Conservation (phyloP, 2,888 invertebrate genomes). For the Cordilura impudica region DNA sequence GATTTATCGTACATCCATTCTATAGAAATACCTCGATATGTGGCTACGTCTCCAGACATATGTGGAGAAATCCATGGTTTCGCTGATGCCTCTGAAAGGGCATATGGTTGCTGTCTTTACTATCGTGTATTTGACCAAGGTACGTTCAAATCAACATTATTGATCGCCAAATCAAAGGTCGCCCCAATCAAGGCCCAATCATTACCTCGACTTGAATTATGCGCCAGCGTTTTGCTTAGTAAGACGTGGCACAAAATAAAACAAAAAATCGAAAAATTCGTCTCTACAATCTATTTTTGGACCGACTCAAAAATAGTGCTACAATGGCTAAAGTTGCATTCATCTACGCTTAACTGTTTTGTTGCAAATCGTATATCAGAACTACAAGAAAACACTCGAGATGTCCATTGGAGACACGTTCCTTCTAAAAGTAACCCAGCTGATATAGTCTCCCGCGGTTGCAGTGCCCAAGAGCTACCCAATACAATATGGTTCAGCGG, state of each 20-base stretch:
- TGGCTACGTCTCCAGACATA: background rate
- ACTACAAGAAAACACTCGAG: slow-evolving; percentile 35
- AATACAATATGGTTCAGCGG: slow-evolving; percentile 48
- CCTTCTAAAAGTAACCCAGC: slow-evolving; percentile 40
- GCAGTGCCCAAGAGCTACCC: slow-evolving; percentile 19
- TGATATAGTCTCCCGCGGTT: slow-evolving; percentile 42
- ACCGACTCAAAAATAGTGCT: slow-evolving; percentile 17
- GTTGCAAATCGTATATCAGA: slow-evolving; percentile 54
- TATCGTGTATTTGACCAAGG: slow-evolving; percentile 1
- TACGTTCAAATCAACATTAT: slow-evolving; percentile 11
- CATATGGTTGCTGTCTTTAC: slow-evolving; percentile 51
- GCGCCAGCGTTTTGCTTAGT: slow-evolving; percentile 51
- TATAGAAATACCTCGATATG: slow-evolving; percentile 30
- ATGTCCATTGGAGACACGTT: slow-evolving; percentile 41
- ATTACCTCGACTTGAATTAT: slow-evolving; percentile 57
- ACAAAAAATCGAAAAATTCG: background rate
- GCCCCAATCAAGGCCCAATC: slow-evolving; percentile 57
- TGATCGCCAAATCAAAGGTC: slow-evolving; percentile 60
- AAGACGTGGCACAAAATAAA: slow-evolving; percentile 34
- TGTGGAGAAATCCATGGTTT: slow-evolving; percentile 57
- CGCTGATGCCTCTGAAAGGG: slow-evolving; percentile 43
- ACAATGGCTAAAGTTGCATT: slow-evolving; percentile 14
- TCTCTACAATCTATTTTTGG: slow-evolving; percentile 24
- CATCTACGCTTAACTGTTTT: slow-evolving; percentile 52
- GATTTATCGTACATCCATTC: slow-evolving; percentile 6